These are phyloP conservation scores for Nymphicus hollandicus DNA, from an alignment of 2,113 vertebrate species.

Conservation along the genomic window DNA sequence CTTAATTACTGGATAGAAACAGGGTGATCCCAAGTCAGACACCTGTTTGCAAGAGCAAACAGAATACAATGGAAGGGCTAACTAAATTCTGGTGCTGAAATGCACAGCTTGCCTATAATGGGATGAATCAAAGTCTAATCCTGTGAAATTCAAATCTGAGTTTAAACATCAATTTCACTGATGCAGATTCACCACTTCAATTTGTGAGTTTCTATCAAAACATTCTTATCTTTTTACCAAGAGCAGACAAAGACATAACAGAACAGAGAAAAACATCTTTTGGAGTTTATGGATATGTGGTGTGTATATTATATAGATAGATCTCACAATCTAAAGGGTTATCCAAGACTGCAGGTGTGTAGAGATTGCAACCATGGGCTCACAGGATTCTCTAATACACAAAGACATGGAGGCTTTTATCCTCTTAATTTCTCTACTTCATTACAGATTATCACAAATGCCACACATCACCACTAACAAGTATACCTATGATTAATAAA, in stretches of 20 bases:
- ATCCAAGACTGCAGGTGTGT: fast-evolving
- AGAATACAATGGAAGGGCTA: not conserved
- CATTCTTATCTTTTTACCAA: not conserved
- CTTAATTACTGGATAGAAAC: not conserved
- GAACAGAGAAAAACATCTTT: not conserved
- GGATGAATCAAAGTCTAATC: not conserved
- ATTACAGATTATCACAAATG: not conserved
- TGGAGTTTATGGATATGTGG: not conserved
- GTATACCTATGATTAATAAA: not conserved
- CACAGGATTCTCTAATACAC: not conserved
- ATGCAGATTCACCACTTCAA: not conserved
- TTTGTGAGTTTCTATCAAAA: not conserved
- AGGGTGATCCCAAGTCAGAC: not conserved
- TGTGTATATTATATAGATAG: not conserved
- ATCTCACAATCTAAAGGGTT: not conserved
- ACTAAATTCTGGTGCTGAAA: not conserved
- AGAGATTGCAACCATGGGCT: fast-evolving
- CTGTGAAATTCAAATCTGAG: not conserved
- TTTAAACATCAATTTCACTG: not conserved
- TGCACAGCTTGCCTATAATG: not conserved
- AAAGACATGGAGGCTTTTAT: not conserved
- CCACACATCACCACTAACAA: not conserved
- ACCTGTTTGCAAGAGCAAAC: not conserved
- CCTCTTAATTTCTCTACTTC: not conserved
- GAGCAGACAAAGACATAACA: not conserved